phyloP scores from a whole-genome alignment of 2,113 vertebrate genomes.

The Phaethornis superciliosus region DNA sequence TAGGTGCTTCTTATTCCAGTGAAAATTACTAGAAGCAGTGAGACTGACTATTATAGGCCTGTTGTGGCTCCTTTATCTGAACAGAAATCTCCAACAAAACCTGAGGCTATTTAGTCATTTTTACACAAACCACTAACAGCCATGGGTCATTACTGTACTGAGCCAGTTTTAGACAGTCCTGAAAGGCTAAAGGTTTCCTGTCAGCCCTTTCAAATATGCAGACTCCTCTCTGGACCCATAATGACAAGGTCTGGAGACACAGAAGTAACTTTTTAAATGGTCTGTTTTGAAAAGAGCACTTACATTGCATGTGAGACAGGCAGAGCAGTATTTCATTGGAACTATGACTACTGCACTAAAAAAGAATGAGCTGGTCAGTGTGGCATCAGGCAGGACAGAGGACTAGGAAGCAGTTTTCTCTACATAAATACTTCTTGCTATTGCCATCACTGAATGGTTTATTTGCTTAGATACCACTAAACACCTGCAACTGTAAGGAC shows the following conservation, averaged over 20 bases:
- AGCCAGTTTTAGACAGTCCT: background rate
- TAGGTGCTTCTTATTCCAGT: background rate
- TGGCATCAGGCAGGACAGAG: background rate
- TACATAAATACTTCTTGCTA: background rate
- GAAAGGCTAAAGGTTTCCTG: background rate
- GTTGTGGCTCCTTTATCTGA: background rate
- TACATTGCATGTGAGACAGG: background rate
- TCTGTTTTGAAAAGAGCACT: background rate
- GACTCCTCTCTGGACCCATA: background rate
- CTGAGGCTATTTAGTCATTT: conserved; percentile 5
- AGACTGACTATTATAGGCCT: background rate
- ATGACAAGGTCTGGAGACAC: background rate
- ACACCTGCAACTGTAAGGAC: background rate
- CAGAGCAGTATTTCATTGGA: background rate
- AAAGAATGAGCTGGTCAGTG: background rate
- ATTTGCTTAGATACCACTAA: background rate
- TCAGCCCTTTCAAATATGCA: background rate
- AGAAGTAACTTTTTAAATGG: background rate
- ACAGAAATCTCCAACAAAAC: background rate
- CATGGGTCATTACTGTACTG: background rate
- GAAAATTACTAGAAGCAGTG: background rate
- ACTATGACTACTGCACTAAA: background rate
- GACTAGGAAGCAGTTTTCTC: background rate
- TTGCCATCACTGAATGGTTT: background rate
- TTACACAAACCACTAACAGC: background rate